These are phyloP conservation scores for Danionella dracula DNA, from an alignment of 2,797 vertebrate genomes.

Conservation along the genomic window DNA sequence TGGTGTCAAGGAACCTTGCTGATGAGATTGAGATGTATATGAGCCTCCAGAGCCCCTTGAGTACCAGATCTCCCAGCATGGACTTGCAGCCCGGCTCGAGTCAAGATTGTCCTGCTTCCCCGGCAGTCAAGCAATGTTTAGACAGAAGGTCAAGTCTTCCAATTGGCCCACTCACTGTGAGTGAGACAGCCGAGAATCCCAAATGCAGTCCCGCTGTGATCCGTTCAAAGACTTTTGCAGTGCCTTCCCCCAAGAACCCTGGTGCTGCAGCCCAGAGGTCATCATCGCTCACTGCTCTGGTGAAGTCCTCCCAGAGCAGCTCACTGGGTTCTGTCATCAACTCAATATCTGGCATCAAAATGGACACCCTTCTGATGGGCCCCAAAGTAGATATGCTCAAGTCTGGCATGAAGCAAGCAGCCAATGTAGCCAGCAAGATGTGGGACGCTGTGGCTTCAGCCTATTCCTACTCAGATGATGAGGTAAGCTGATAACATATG, in stretches of 20 bases:
- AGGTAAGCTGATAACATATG: constrained; percentile 69
- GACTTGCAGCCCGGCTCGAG: constrained; percentile 73
- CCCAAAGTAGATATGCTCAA: constrained; percentile 94
- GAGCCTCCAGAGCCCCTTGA: constrained; percentile 83
- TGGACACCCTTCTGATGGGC: constrained; percentile 87
- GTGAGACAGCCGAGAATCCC: constrained; percentile 54
- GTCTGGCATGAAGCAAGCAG: constrained; percentile 93
- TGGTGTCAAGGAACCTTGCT: constrained; percentile 88
- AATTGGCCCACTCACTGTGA: constrained; percentile 60
- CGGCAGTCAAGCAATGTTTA: constrained; percentile 51
- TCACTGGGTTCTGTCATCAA: constrained; percentile 90
- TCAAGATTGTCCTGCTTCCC: constrained; percentile 39
- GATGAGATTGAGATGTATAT: constrained; percentile 98
- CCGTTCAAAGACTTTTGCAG: constrained; percentile 85
- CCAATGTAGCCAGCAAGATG: constrained; percentile 90
- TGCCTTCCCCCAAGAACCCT: constrained; percentile 66
- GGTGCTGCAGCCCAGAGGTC: constrained; percentile 63
- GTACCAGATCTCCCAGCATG: constrained; percentile 86
- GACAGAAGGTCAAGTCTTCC: constrained; percentile 89
- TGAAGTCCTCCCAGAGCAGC: constrained; percentile 81
- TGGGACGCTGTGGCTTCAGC: constrained; percentile 87
- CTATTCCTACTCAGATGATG: constrained; percentile 89
- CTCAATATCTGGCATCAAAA: constrained; percentile 86
- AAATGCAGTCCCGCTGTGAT: constrained; percentile 76
- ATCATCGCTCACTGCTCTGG: constrained; percentile 77